phyloP scores from a whole-genome alignment of 1,140 invertebrate species.

The Drosophila asahinai region DNA sequence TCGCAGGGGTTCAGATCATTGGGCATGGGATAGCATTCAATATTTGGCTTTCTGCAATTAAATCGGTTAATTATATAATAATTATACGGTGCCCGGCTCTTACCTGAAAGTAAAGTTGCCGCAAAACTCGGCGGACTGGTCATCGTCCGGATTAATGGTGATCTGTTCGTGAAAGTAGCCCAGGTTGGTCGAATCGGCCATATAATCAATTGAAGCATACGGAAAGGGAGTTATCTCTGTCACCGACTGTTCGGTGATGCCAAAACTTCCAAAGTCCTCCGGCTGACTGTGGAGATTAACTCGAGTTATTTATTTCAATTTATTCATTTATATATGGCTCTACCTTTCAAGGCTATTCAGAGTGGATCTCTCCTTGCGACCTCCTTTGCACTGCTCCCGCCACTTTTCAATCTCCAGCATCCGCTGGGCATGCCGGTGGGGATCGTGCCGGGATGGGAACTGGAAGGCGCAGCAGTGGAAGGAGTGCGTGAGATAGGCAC shows the following conservation, averaged over 20 bases:
- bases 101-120: conserved; percentile 81
- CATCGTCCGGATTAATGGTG: conserved; percentile 73
- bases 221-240: conserved; percentile 14
- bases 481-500: conserved; percentile 91
- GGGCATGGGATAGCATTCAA: conserved; percentile 91
- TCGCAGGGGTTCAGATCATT: conserved; percentile 96
- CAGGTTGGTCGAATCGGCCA: conserved; percentile 67
- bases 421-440: conserved; percentile 87
- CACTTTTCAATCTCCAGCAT: conserved; percentile 86
- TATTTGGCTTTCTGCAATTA: conserved; percentile 70
- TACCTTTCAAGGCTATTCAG: neutral
- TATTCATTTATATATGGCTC: neutral
- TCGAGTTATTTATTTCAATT: neutral
- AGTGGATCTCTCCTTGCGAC: neutral
- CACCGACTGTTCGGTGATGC: neutral
- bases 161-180: conserved; percentile 76
- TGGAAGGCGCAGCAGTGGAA: conserved; percentile 96
- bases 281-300: neutral
- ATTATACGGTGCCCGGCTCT: too few relatives aligned
- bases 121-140: conserved; percentile 73
- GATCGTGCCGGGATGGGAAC: conserved; percentile 92
- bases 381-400: conserved; percentile 64
- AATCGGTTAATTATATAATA: neutral
- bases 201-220: conserved; percentile 53
- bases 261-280: conserved; percentile 32